Base-by-base conservation (phyloP, 1,140 invertebrate genomes). In the Zaprionus tsacasi region DNA sequence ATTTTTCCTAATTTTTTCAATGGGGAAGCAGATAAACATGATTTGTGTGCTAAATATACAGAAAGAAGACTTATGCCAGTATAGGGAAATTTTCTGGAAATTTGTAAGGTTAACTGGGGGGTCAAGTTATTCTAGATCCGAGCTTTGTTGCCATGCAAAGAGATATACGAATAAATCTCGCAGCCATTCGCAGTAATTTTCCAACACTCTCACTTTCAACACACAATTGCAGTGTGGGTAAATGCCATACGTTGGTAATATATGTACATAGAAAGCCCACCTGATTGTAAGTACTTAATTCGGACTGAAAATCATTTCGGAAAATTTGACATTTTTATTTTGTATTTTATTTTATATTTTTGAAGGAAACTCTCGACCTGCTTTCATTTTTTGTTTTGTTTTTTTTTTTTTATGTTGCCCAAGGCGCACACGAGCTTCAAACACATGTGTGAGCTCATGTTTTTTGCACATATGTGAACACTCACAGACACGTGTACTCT, bases 371-470 rank as follows among this genome's bases (percentile, higher is more conserved):
- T 50, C 45, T 50, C 17, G 45, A 50, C 45, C 45, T 50, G 17
- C 17, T 50, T 50, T 50, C 45, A 50, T 25, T 21, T 25, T 21
- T 21, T 21, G 21, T 21, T 21, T 21, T 21, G 1, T 21, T 1
- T 21, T 21, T 1, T 21, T 21, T 21, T 50, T 50, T 50, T 50
- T 50, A 50, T 50, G 45, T 79, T 77, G 75, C 74, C 79, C 40
- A 55, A 69, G 38, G 27, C 58, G 25, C 40, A 15, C 58, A 48
- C 45, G 45, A 5, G 17, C 17, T 21, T 25, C 45, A 50, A 50
- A 50, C 15, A 25, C 45, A 50, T 50, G 10, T 25, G 17, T 21
- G 45, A 48, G 17, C 17, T 50, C 45, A 25, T 50, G 45, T 50
- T 50, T 50, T 50, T 50, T 50, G 55, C 35, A 57, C 55, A 57